These are phyloP conservation scores for Myzus persicae DNA, from an alignment of 1,140 invertebrate species.

Conservation along the genomic window DNA sequence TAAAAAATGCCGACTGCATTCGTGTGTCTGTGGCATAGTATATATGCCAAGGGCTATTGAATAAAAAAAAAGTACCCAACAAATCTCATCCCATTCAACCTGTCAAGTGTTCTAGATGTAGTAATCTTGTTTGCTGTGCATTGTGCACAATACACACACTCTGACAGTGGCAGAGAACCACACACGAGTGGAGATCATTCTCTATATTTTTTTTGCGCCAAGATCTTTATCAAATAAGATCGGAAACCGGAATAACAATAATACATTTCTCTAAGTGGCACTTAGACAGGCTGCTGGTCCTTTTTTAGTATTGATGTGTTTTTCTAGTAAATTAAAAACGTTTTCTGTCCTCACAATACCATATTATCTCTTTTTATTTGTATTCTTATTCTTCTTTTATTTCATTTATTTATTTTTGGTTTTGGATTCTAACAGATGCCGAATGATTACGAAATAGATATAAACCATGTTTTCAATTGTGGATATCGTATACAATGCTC, in stretches of 20 bases:
- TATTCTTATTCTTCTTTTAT: conserved; percentile 39
- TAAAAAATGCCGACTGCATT: conserved; percentile 52
- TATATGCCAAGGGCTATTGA: conserved; percentile 43
- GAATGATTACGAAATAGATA: conserved; percentile 55
- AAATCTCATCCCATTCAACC: conserved; percentile 58
- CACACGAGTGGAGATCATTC: conserved; percentile 43
- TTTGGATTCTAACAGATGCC: conserved; percentile 55
- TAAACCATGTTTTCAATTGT: conserved; percentile 50
- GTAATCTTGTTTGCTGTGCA: conserved; percentile 56
- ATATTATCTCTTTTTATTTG: conserved; percentile 53
- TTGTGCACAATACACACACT: conserved; percentile 2
- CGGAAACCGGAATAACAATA: conserved; percentile 59
- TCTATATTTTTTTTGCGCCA: conserved; percentile 44
- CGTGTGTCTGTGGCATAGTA: conserved; percentile 14
- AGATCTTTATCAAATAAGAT: conserved; percentile 58
- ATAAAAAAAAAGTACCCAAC: conserved; percentile 55
- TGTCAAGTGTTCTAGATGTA: conserved; percentile 57
- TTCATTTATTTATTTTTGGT: conserved; percentile 29
- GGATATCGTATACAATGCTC: conserved; percentile 31
- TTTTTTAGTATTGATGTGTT: conserved; percentile 57
- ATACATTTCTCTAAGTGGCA: conserved; percentile 52
- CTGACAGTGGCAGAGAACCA: conserved; percentile 52
- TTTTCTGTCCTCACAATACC: conserved; percentile 49
- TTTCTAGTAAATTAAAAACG: conserved; percentile 59
- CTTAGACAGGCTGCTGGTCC: conserved; percentile 47